Base-by-base conservation (phyloP, 2,113 vertebrate genomes). In the Anguilla japonica region DNA sequence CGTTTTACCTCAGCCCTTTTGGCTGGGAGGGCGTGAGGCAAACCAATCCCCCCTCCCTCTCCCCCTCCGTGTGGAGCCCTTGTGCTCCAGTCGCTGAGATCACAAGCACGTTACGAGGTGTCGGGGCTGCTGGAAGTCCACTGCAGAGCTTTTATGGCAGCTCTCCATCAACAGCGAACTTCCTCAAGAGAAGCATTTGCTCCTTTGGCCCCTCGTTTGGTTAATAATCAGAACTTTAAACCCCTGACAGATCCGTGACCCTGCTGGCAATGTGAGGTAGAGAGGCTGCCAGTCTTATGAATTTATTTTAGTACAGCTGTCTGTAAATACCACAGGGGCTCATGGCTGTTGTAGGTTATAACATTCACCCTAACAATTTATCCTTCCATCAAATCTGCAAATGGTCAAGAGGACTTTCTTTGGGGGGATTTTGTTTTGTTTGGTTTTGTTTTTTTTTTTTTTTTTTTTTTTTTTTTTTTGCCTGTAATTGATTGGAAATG, bases 1-100 rank as follows among this genome's bases (percentile, higher is more conserved):
- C 91, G 92, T 87, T 93, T 91, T 93, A 90, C 89, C 91, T 83
- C 5, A 75, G 94, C 93, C 60, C 94, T 95, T 94, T 96, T 94
- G 93, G 89, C 92, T 91, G 87, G 0, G 60, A 56, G 92, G 91
- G 93, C 93, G 95, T 90, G 92, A 95, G 85, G 89, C 50, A 34
- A 34, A 34, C 91, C 90, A 89, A 87, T 15, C 53, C 53, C 53
- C 60, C 60, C 60, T 20, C 22, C 60, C 18, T 8, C 3, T 22
- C 22, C 60, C 18, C 60, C 89, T 92, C 90, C 89, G 11, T 71
- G 3, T 82, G 46, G 88, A 80, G 46, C 67, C 41, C 46, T 40
- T 60, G 39, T 57, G 78, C 71, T 86, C 53, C 43, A 75, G 26
- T 41, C 79, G 16, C 39, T n/a, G 15, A 29, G 78, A 86, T 79